These are phyloP conservation scores for Actinemys pallida DNA, from an alignment of 2,113 vertebrate genomes.

Conservation along the genomic window DNA sequence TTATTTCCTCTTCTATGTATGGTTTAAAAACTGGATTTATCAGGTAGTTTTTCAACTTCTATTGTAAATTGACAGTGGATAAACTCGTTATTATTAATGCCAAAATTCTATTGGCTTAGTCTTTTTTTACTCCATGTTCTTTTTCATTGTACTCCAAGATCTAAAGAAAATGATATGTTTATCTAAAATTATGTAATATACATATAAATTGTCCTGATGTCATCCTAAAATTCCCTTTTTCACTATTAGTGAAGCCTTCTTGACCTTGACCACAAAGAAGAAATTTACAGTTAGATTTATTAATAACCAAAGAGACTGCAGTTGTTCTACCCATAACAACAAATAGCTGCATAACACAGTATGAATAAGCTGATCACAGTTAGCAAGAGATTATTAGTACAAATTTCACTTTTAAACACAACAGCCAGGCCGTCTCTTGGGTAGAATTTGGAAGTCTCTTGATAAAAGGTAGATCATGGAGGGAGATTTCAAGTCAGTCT, in stretches of 20 bases:
- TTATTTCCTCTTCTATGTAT: not conserved
- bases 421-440: not conserved
- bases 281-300: not conserved
- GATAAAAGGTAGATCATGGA: not conserved
- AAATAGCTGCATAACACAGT: not conserved
- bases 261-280: not conserved
- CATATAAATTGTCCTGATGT: not conserved
- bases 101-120: accelerated
- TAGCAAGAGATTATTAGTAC: not conserved
- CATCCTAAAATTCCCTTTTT: not conserved
- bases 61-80: not conserved
- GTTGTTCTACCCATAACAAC: not conserved
- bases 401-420: not conserved
- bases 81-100: not conserved
- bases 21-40: not conserved
- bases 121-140: not conserved
- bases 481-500: not conserved
- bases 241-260: not conserved
- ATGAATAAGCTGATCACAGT: not conserved
- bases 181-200: not conserved
- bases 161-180: accelerated
- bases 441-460: accelerated
- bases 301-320: not conserved
- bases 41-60: not conserved
- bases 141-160: not conserved